Base-by-base conservation (phyloP, 2,888 invertebrate species). In the Trachelus troglodyta region DNA sequence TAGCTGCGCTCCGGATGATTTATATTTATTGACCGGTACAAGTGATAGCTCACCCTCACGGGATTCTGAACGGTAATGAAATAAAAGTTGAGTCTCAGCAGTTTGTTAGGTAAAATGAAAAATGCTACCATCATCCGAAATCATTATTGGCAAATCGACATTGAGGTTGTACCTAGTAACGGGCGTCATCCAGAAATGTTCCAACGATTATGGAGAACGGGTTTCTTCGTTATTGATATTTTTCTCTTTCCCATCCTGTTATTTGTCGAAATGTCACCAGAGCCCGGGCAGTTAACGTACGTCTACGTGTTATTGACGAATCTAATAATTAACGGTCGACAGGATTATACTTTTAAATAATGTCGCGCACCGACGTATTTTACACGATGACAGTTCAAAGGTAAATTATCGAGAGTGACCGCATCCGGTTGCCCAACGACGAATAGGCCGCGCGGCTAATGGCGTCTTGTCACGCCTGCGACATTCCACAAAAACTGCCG, bases 361-460 rank as follows among this genome's bases (percentile, higher is more conserved):
- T 80, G 78, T 76, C 79, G 80, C 75, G 78, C 71, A 75, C 80
- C 75, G 77, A 83, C 83, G 85, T 87, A 86, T 86, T 88, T 88
- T 87, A 88, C 84, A 83, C 69, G 74, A 30, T 79, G 83, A 85
- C 79, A 76, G 85, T 86, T 85, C 78, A 79, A 84, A 86, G 85
- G 80, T 89, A 87, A 89, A 89, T 90, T 87, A 88, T 85, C 83
- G 83, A 85, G 85, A 87, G 85, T 85, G 88, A 87, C 88, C 89
- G 87, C 86, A 90, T 90, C 90, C 89, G 89, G 87, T 89, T 87
- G 86, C 85, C 85, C 87, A 87, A 89, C 87, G 87, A 56, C 23
- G 56, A 56, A 56, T 56, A 56, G 85, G 82, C 75, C 80, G 82
- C 78, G 83, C 79, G 83, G 78, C 79, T 86, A 87, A 87, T 86